These are phyloP conservation scores for Cololabis saira DNA, from an alignment of 2,113 vertebrate species.

Conservation along the genomic window DNA sequence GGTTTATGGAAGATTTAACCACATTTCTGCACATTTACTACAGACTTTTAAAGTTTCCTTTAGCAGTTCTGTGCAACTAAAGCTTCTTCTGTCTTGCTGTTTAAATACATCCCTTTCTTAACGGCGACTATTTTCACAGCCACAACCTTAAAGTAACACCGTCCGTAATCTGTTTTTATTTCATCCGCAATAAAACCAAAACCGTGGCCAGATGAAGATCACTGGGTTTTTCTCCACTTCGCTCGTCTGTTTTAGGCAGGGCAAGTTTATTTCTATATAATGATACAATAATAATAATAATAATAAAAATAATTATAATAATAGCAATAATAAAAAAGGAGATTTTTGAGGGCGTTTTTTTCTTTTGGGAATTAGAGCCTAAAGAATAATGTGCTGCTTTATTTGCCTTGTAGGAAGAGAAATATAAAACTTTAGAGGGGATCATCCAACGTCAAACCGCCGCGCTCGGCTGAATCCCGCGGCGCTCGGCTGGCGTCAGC, in stretches of 20 bases:
- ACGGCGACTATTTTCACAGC: neutral
- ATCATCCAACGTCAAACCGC: too few species aligned
- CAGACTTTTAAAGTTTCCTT: neutral
- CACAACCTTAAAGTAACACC: neutral
- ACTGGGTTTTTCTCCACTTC: neutral
- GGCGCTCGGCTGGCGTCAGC: slow-evolving; percentile 23
- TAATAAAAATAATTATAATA: too few species aligned
- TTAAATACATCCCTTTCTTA: neutral
- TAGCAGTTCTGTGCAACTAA: neutral
- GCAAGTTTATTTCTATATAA: too few species aligned
- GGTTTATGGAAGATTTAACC: neutral
- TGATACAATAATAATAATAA: too few species aligned
- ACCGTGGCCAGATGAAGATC: slow-evolving; percentile 20
- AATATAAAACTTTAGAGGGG: too few species aligned
- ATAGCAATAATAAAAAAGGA: too few species aligned
- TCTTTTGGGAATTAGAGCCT: too few species aligned
- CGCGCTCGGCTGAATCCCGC: slow-evolving; percentile 13
- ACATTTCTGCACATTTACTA: neutral
- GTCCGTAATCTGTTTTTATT: slow-evolving; percentile 11
- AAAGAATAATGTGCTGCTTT: too few species aligned
- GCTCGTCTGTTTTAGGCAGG: neutral
- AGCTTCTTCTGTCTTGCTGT: neutral
- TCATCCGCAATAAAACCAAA: slow-evolving; percentile 16
- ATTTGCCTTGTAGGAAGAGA: neutral
- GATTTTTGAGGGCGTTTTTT: too few species aligned